Conservation (phyloP, 2,888 invertebrate genomes). For the Drosophila monieri region DNA sequence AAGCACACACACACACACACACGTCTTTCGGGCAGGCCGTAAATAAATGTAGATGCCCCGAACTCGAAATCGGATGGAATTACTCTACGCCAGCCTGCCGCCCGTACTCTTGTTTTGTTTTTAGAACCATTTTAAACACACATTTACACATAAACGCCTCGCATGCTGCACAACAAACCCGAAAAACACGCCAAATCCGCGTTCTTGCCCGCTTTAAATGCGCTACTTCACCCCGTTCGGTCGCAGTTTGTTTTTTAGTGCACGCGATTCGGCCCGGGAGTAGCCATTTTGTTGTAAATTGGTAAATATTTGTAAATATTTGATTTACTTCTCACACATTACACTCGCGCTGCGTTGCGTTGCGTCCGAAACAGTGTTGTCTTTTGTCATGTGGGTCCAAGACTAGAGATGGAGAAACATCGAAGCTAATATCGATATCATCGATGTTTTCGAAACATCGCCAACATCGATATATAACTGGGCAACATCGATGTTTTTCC, state of each 20-base stretch:
- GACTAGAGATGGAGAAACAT: not conserved
- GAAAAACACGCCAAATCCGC: slow-evolving; percentile 24
- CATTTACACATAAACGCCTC: slow-evolving; percentile 24
- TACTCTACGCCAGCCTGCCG: slow-evolving; percentile 14
- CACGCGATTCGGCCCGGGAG: slow-evolving; percentile 17
- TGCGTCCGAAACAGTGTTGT: slow-evolving; percentile 2
- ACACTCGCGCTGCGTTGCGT: slow-evolving; percentile 6
- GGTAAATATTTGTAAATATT: slow-evolving; percentile 47
- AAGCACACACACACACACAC: slow-evolving; percentile 12
- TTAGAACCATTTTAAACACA: slow-evolving; percentile 42
- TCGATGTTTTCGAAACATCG: too few species aligned
- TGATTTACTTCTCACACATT: slow-evolving; percentile 45
- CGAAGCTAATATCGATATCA: too few species aligned
- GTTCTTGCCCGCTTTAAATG: not conserved
- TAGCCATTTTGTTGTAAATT: slow-evolving; percentile 63
- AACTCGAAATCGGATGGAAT: slow-evolving; percentile 25
- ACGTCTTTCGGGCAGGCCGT: slow-evolving; percentile 42
- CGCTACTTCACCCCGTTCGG: not conserved
- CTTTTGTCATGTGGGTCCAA: not conserved
- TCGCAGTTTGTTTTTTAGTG: slow-evolving; percentile 7
- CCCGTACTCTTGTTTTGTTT: slow-evolving; percentile 51
- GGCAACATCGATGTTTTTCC: too few species aligned
- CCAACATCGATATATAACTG: too few species aligned
- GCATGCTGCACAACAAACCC: slow-evolving; percentile 28
- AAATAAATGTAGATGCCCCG: slow-evolving; percentile 48